Evolutionary conservation across 2,888 invertebrate genomes (phyloP), one percentile per base, ranked within the genome.

Genomic region (Stenodera caucasica): DNA sequence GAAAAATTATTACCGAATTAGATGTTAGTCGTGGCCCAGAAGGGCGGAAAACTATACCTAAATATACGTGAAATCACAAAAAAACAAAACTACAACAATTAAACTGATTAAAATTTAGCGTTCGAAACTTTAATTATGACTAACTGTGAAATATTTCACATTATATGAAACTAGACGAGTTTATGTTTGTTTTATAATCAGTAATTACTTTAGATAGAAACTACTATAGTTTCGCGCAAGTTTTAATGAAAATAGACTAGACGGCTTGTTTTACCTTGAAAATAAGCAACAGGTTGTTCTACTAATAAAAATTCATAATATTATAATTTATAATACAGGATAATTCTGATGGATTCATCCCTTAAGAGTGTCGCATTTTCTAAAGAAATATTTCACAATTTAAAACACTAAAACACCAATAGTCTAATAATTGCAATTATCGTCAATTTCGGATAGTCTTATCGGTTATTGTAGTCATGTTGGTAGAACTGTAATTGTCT

Each of bases 1-100:
- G 53, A 53, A 55, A 51, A 55, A 55, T 59, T 55, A 58, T 57
- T 57, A 15, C 8, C 37, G 37, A 37, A 37, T 37, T 37, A 37
- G 37, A 8, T 37, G n/a, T 2, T 32, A 11, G 14, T n/a, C 2
- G 12, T 2, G 1, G 40, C 2, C 21, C n/a, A 45, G 21, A 12
- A 21, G 45, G 45, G 45, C 1, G 23, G 1, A 23, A 12, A 18
- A 37, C 1, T 21, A 12, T n/a, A 4, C 37, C 8, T 8, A 1
- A 9, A 0, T 9, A 35, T 14, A 35, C 6, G 14, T 14, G 14
- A 14, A 3, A 6, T n/a, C n/a, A n/a, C 2, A n/a, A 35, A 35
- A 35, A 14, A 35, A 35, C 5, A 35, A 35, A 5, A 35, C n/a
- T n/a, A 35, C n/a, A 5, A 14, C 14, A n/a, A 32, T 11, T 11